Evolutionary conservation across 2,888 invertebrate genomes (phyloP).

Genomic region (Ophion obscuratus): DNA sequence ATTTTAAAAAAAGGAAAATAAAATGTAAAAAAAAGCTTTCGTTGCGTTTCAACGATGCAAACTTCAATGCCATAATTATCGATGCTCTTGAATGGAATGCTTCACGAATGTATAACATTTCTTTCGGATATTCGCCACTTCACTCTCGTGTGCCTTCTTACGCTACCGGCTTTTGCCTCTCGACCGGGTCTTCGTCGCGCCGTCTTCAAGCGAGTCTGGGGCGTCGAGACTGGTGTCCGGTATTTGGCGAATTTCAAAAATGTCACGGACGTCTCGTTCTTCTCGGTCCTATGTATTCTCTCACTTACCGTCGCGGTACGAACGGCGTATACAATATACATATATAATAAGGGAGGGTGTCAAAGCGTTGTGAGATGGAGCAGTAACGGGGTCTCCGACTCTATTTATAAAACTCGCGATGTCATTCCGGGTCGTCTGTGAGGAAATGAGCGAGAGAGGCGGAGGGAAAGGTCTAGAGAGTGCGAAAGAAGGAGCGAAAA

Average conservation of each 20-base stretch:
- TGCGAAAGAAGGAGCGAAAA: constrained; percentile 39
- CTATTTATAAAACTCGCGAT: constrained; percentile 64
- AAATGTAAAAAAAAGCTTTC: too few species aligned
- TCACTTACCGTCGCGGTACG: constrained; percentile 46
- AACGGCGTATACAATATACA: constrained; percentile 32
- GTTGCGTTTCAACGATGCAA: too few species aligned
- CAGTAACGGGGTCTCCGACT: constrained; percentile 54
- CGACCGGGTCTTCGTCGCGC: constrained; percentile 12
- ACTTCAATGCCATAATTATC: background rate
- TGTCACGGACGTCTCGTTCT: constrained; percentile 73
- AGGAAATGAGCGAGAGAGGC: constrained; percentile 45
- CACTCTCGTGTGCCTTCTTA: background rate
- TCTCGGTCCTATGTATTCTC: constrained; percentile 48
- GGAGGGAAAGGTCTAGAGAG: constrained; percentile 25
- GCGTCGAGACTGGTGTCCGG: constrained; percentile 63
- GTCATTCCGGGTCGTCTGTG: constrained; percentile 61
- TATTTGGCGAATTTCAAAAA: constrained; percentile 76
- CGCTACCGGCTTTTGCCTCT: constrained; percentile 18
- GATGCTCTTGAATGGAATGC: constrained; percentile 3
- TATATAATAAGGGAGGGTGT: constrained; percentile 4
- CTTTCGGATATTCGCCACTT: background rate
- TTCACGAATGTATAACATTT: background rate
- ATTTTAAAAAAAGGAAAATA: too few species aligned
- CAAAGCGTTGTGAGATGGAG: constrained; percentile 35
- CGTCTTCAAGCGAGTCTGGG: constrained; percentile 55